Conservation (phyloP, 2,797 vertebrate genomes). For the Erithacus rubecula region DNA sequence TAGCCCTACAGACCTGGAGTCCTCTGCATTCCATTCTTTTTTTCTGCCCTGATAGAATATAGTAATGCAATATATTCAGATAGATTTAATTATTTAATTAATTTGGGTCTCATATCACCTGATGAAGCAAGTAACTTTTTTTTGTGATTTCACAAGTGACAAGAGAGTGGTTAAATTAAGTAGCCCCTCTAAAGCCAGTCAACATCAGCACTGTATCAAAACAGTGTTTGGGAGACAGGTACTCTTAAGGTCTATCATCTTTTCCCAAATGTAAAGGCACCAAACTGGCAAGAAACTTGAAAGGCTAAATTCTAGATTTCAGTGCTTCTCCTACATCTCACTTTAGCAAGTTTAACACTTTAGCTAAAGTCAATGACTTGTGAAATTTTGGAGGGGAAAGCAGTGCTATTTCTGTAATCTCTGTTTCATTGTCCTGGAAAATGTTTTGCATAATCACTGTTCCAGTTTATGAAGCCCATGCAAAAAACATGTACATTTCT, state of each 20-base stretch:
- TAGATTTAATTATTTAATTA: not conserved
- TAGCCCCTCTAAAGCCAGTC: not conserved
- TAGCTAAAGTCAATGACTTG: slow-evolving; percentile 11
- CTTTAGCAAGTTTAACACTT: not conserved
- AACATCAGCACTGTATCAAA: not conserved
- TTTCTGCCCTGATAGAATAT: not conserved
- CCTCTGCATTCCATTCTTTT: not conserved
- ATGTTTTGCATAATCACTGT: slow-evolving; percentile 65
- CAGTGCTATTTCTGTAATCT: slow-evolving; percentile 41
- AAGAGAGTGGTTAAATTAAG: not conserved
- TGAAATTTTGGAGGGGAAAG: slow-evolving; percentile 20
- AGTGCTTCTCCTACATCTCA: not conserved
- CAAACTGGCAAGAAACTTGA: not conserved
- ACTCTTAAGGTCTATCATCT: not conserved
- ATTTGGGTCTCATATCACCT: not conserved
- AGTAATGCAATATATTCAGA: not conserved
- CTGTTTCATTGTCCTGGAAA: slow-evolving; percentile 57
- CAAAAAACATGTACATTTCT: slow-evolving; percentile 71
- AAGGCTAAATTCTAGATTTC: not conserved
- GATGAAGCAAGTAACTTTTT: not conserved
- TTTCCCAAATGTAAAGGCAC: not conserved
- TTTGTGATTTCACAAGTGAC: not conserved
- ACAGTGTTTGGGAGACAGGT: not conserved
- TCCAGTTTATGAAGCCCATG: slow-evolving; percentile 74
- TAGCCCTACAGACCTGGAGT: not conserved